phyloP scores from a whole-genome alignment of 2,113 vertebrate genomes.

The Pheucticus melanocephalus region DNA sequence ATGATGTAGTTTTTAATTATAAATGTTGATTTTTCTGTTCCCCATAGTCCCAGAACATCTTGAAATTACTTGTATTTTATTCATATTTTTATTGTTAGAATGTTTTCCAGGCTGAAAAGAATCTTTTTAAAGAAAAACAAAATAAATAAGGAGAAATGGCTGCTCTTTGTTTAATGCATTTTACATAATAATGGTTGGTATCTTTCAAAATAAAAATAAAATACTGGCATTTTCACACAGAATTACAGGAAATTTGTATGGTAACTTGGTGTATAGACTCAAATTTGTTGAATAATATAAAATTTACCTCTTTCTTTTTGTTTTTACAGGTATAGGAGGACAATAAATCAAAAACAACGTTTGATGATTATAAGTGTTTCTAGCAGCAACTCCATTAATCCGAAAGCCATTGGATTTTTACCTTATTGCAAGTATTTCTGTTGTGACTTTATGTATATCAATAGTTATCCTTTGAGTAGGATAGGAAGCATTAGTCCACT shows the following conservation, averaged over 20 bases:
- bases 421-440: background rate
- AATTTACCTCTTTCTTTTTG: background rate
- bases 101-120: background rate
- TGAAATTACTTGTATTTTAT: background rate
- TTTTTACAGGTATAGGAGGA: background rate
- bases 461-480: background rate
- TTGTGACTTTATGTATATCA: background rate
- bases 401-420: background rate
- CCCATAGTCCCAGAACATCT: background rate
- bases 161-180: background rate
- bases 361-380: background rate
- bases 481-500: background rate
- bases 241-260: background rate
- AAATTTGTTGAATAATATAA: background rate
- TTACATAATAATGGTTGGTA: background rate
- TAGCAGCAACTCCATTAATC: background rate
- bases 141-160: background rate
- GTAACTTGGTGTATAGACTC: background rate
- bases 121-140: background rate
- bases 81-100: slow-evolving; percentile 19
- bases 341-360: background rate
- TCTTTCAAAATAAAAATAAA: slow-evolving; percentile 33
- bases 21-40: background rate
- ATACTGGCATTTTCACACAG: background rate
- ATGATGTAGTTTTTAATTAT: slow-evolving; percentile 23